Conservation (phyloP, 2,888 invertebrate genomes). For the Drosophila parthenogenetica region DNA sequence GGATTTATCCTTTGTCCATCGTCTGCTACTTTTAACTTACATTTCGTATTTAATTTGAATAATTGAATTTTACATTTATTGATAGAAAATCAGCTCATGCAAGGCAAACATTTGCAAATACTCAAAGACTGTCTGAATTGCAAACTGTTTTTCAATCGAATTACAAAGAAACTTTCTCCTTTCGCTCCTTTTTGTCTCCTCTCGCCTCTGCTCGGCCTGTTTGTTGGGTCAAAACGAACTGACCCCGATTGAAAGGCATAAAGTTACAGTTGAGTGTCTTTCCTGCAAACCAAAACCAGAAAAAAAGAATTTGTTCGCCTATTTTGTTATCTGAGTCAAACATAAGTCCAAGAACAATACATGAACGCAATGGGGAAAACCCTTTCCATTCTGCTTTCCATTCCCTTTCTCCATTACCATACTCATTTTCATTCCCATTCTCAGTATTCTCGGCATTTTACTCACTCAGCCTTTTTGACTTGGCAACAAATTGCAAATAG, state of each 20-base stretch:
- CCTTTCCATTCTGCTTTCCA: not conserved
- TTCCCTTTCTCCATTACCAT: not conserved
- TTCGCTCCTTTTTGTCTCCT: not conserved
- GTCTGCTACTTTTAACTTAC: not conserved
- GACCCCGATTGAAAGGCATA: conserved; percentile 25
- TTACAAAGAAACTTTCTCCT: conserved; percentile 11
- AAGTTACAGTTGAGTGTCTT: conserved; percentile 13
- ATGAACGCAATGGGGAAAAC: conserved; percentile 14
- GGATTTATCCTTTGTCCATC: not conserved
- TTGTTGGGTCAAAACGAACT: conserved; percentile 13
- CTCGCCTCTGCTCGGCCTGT: not conserved
- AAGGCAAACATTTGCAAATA: conserved; percentile 10
- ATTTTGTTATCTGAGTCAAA: conserved; percentile 28
- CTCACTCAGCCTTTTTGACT: conserved; percentile 27
- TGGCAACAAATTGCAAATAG: conserved; percentile 39
- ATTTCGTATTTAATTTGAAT: conserved; percentile 5
- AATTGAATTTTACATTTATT: conserved; percentile 12
- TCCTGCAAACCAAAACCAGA: not conserved
- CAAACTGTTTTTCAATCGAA: conserved; percentile 24
- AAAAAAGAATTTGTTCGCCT: no score
- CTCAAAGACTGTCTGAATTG: conserved; percentile 11
- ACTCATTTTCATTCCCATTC: conserved; percentile 7
- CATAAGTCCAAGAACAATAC: conserved; percentile 30
- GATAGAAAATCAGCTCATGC: not conserved
- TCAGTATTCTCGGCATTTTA: conserved; percentile 2